phyloP scores from a whole-genome alignment of 2,888 invertebrate genomes.

The Phrixothrix hirtus region DNA sequence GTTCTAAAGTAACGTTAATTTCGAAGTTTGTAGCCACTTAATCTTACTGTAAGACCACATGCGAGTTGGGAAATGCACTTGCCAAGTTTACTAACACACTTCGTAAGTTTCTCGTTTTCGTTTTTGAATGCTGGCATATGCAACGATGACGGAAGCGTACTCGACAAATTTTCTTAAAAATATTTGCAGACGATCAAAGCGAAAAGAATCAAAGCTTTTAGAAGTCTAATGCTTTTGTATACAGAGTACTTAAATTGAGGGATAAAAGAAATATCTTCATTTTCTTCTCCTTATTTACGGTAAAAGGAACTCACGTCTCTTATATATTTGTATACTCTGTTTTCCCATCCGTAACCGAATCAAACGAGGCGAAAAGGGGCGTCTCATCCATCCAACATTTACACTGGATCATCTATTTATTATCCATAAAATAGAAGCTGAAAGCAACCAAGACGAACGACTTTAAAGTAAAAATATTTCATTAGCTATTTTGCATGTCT shows the following conservation, averaged over 20 bases:
- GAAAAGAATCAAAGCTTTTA: constrained; percentile 20
- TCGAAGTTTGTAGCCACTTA: constrained; percentile 36
- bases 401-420: constrained; percentile 35
- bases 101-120: constrained; percentile 20
- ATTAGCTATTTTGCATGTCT: constrained; percentile 5
- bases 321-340: constrained; percentile 20
- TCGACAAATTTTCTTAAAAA: constrained; percentile 14
- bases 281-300: constrained; percentile 19
- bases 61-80: constrained; percentile 33
- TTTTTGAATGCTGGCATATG: background rate
- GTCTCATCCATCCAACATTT: constrained; percentile 29
- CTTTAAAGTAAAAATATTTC: constrained; percentile 18
- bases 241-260: constrained; percentile 13
- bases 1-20: constrained; percentile 30
- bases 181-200: constrained; percentile 8
- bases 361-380: constrained; percentile 32
- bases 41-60: constrained; percentile 36
- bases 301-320: constrained; percentile 8
- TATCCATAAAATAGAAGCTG: constrained; percentile 31
- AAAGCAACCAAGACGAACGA: constrained; percentile 31
- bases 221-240: constrained; percentile 13
- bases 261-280: constrained; percentile 16
- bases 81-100: constrained; percentile 28
- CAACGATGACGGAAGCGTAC: constrained; percentile 9
- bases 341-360: constrained; percentile 29